Base-by-base conservation (phyloP, 2,888 invertebrate species). In the Ophraella communa region DNA sequence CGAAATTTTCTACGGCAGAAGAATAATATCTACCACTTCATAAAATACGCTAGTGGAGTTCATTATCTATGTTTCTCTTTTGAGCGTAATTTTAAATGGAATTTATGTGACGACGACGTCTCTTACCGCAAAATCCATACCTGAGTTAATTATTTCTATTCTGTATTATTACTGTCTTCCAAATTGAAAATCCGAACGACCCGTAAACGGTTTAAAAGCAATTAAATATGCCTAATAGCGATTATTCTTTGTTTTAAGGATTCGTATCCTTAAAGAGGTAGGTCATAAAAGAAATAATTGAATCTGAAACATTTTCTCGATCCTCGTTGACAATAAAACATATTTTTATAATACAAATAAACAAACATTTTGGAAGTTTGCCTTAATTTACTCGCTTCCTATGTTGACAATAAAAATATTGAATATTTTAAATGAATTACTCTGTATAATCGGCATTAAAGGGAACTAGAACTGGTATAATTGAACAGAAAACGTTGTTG, bases 81-180 rank as follows among this genome's bases (percentile, higher is more conserved):
- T 23, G n/a, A 23, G 21, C 47, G 47, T 23, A 47, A 47, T 47
- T 47, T 23, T 5, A 47, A 23, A 21, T 14, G 47, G 47, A 23
- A 7, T 47, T 23, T n/a, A 23, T 23, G 47, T 47, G n/a, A n/a
- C n/a, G n/a, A n/a, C n/a, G 23, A 45, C 14, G 23, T 21, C 23
- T 21, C 23, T 14, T 21, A 47, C 47, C 23, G 47, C 47, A 47
- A 14, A 47, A 47, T n/a, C 23, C 11, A 2, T 23, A 47, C 47
- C 47, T 47, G 47, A 23, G 23, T 47, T 47, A 23, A 47, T 47
- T 47, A 21, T 47, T 47, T 47, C 47, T 23, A 21, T 47, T 47
- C 47, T 47, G 23, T 47, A 23, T 20, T 47, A 47, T 47, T 23
- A 47, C 47, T 23, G 47, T 47, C 47, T 47, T 47, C 47, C 23